These are phyloP conservation scores for Coleophora flavipennella DNA, from an alignment of 2,888 invertebrate species.

Conservation along the genomic window DNA sequence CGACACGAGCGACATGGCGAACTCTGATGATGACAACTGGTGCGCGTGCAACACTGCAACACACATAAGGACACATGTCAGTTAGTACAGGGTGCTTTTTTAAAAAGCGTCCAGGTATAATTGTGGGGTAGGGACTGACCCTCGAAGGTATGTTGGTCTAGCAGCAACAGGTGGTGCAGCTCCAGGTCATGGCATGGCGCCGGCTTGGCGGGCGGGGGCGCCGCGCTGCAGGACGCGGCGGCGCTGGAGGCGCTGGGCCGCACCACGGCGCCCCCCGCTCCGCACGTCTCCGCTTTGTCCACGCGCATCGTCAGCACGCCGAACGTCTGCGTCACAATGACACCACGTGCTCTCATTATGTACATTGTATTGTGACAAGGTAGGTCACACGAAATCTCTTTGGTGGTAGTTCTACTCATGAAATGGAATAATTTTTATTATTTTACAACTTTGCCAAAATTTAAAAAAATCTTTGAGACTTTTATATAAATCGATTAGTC, in stretches of 20 bases:
- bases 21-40: constrained; percentile 92
- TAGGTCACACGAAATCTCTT: too few relatives aligned
- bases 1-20: constrained; percentile 91
- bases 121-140: constrained; percentile 36
- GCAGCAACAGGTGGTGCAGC: constrained; percentile 89
- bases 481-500: too few relatives aligned
- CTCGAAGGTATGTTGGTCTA: constrained; percentile 97
- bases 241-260: constrained; percentile 9
- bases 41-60: constrained; percentile 91
- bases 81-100: too few relatives aligned
- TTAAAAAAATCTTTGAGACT: too few relatives aligned
- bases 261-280: constrained; percentile 38
- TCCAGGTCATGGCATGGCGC: constrained; percentile 88
- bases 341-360: too few relatives aligned
- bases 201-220: constrained; percentile 68
- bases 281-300: constrained; percentile 87
- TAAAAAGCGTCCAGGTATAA: constrained; percentile 65
- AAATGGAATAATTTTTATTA: too few relatives aligned
- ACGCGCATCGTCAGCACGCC: constrained; percentile 93
- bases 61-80: constrained; percentile 59
- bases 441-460: too few relatives aligned
- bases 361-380: too few relatives aligned
- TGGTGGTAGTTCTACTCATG: too few relatives aligned
- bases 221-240: constrained; percentile 23
- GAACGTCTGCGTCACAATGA: constrained; percentile 78